Evolutionary conservation across 2,797 vertebrate species (phyloP).

Genomic region (Sus cebifrons): DNA sequence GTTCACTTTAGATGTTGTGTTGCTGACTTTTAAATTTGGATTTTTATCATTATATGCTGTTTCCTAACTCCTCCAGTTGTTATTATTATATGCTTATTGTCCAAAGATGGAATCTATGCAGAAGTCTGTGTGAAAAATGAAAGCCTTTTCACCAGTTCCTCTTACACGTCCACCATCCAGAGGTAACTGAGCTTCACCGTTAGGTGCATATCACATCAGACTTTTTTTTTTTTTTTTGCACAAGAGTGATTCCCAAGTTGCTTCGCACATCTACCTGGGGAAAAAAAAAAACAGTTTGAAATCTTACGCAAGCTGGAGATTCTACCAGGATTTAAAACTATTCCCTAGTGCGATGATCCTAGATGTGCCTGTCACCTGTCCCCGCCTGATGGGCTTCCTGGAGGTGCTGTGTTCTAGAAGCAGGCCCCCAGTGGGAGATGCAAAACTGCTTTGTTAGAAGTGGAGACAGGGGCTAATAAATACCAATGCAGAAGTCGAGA

Average conservation of each 20-base stretch:
- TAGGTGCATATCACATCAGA: background rate
- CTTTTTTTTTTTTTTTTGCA: background rate
- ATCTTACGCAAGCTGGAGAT: background rate
- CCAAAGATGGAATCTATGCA: background rate
- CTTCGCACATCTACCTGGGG: background rate
- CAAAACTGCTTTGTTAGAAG: too few species aligned
- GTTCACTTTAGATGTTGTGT: background rate
- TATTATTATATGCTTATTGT: background rate
- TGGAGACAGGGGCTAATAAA: too few species aligned
- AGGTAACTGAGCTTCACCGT: background rate
- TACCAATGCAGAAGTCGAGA: too few species aligned
- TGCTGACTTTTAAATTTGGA: background rate
- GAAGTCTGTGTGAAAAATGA: background rate
- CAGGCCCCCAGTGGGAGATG: too few species aligned
- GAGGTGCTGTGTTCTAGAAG: too few species aligned
- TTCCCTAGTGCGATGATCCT: too few species aligned
- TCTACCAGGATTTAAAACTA: background rate
- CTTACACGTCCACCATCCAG: background rate
- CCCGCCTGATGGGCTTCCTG: too few species aligned
- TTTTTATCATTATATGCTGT: background rate
- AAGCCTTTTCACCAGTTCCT: background rate
- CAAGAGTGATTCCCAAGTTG: background rate
- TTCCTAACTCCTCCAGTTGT: background rate
- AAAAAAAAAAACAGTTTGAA: background rate
- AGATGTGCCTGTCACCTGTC: too few species aligned